Evolutionary conservation across 2,797 vertebrate species (phyloP).

Genomic region (Macropus fuliginosus): DNA sequence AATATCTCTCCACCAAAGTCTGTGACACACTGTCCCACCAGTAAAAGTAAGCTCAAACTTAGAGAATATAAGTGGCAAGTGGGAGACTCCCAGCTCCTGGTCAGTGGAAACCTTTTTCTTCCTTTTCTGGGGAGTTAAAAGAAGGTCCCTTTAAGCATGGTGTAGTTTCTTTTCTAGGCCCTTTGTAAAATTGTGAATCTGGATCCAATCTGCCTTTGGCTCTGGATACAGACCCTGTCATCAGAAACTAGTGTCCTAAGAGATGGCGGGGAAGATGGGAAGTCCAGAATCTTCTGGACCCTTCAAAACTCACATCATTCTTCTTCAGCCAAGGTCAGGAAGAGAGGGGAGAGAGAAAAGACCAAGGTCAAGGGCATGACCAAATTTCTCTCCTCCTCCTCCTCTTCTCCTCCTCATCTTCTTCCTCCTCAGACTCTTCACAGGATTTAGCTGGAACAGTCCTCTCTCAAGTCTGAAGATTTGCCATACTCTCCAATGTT

Average conservation of each 20-base stretch:
- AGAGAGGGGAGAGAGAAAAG: background rate
- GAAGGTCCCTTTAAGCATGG: background rate
- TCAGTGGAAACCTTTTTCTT: background rate
- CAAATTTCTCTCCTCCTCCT: background rate
- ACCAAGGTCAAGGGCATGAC: background rate
- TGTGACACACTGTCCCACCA: background rate
- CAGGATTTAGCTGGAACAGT: background rate
- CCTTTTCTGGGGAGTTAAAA: background rate
- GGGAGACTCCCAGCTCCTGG: background rate
- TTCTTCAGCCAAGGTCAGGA: background rate
- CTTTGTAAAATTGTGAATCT: background rate
- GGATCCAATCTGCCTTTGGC: background rate
- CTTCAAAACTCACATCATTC: background rate
- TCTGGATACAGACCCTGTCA: background rate
- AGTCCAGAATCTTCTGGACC: background rate
- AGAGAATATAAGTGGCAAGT: background rate
- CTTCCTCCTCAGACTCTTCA: background rate
- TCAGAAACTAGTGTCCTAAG: background rate
- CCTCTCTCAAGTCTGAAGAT: background rate
- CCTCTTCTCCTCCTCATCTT: background rate
- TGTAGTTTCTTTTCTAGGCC: background rate
- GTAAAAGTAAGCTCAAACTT: background rate
- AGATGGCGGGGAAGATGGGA: background rate
- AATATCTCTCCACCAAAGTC: background rate
- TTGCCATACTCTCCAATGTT: background rate